Evolutionary conservation across 1,140 invertebrate species (phyloP), one percentile per base, ranked within the genome.

Genomic region (Rhysida immarginata): DNA sequence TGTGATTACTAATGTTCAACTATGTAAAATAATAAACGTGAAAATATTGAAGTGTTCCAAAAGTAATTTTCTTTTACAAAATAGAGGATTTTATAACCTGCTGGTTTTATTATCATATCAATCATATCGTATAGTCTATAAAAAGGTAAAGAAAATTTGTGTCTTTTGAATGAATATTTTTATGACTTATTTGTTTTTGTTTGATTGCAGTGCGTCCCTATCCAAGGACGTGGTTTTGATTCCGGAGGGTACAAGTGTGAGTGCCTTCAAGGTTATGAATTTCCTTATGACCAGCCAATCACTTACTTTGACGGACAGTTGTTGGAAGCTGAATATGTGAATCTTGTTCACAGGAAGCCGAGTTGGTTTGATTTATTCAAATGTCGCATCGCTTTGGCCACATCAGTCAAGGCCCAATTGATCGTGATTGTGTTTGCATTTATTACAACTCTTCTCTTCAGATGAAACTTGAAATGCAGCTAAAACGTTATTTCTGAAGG

Each of bases 191-290:
- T n/a, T n/a, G n/a, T n/a, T n/a, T n/a, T n/a, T n/a, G n/a, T 2
- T 57, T 45, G 18, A 18, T 78, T 78, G 27, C 71, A 96, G 90
- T 98, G 94, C 70, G 87, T 95, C 21, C 90, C 92, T 14, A 86
- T 96, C 58, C 78, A 87, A 61, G 91, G 92, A 16, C 78, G 90
- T 68, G 87, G 87, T 46, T 95, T 89, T 69, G 83, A 91, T 60
- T 81, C 81, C 14, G 93, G 93, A 51, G 90, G 90, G n/a, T 98
- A 98, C 73, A 97, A 98, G 73, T 98, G 95, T 71, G 92, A 96
- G 69, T 98, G 94, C 67, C 81, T 87, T 53, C 93, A 97, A 74
- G 94, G 93, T 24, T 98, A 82, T 66, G 95, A 98, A 68, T 98
- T 96, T 77, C 92, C 93, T 0, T 96, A 92, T 68, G 91, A 95